Percentiles rank a stretch among this genome's conserved stretches.
These are phyloP conservation scores for Patella ulyssiponensis DNA, from an alignment of 2,888 invertebrate species.

Conservation along the genomic window DNA sequence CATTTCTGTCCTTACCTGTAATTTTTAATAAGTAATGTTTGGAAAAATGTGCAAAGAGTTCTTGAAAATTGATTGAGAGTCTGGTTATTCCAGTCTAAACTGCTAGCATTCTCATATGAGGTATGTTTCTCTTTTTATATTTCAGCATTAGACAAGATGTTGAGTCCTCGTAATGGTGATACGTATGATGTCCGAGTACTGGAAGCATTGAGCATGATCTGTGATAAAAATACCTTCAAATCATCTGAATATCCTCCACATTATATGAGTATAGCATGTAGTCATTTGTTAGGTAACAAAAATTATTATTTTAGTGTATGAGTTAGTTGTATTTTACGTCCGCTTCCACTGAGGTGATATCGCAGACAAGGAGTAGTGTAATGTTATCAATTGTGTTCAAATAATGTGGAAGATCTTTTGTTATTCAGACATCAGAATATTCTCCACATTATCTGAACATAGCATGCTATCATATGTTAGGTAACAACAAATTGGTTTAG, in stretches of 20 bases:
- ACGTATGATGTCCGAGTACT: slow-evolving; percentile 16
- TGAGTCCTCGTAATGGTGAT: neutral
- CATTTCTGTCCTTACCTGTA: too few species aligned
- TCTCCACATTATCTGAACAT: neutral
- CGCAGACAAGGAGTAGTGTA: too few species aligned
- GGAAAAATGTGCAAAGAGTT: too few species aligned
- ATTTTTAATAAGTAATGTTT: too few species aligned
- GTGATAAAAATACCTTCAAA: slow-evolving; percentile 6
- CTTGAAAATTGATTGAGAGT: too few species aligned
- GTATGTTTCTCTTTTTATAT: neutral
- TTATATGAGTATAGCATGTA: slow-evolving; percentile 4
- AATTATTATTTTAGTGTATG: neutral
- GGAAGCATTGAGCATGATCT: slow-evolving; percentile 13
- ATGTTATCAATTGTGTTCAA: too few species aligned
- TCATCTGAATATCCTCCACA: neutral
- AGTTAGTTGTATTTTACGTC: too few species aligned
- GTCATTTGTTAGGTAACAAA: neutral
- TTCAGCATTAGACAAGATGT: slow-evolving; percentile 15
- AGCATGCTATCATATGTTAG: slow-evolving; percentile 3
- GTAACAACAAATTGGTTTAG: neutral
- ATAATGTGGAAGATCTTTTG: too few species aligned
- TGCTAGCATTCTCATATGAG: too few species aligned
- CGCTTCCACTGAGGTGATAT: too few species aligned
- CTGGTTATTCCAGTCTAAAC: too few species aligned
- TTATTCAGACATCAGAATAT: neutral